These are phyloP conservation scores for Oreocharis arfaki DNA, from an alignment of 2,113 vertebrate genomes.

Conservation along the genomic window DNA sequence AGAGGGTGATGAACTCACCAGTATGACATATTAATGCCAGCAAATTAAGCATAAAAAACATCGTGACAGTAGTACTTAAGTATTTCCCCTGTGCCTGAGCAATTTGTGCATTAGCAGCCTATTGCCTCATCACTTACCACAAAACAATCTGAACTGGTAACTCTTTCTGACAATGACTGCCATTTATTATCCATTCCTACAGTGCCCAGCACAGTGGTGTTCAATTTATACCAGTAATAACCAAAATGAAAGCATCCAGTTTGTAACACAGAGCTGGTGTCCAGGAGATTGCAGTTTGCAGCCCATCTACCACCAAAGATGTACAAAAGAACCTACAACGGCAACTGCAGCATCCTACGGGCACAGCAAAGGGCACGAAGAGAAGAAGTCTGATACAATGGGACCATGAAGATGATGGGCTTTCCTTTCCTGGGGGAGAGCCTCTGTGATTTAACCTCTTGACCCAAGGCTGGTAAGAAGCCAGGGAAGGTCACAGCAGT, in stretches of 20 bases:
- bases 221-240: neutral
- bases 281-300: neutral
- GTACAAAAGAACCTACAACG: neutral
- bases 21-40: slow-evolving; percentile 15
- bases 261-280: neutral
- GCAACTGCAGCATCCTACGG: neutral
- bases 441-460: neutral
- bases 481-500: neutral
- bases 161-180: neutral
- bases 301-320: neutral
- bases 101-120: slow-evolving; percentile 46
- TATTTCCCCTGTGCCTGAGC: slow-evolving; percentile 11
- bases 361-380: neutral
- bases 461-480: neutral
- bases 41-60: slow-evolving; percentile 16
- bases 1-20: slow-evolving; percentile 9
- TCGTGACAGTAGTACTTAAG: neutral
- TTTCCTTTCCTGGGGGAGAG: neutral
- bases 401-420: neutral
- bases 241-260: neutral
- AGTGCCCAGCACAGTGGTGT: neutral
- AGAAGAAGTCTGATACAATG: accelerated
- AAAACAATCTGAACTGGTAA: neutral
- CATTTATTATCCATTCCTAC: slow-evolving; percentile 6
- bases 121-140: slow-evolving; percentile 25